Conservation (phyloP, 2,113 vertebrate genomes). For the Scomber scombrus region DNA sequence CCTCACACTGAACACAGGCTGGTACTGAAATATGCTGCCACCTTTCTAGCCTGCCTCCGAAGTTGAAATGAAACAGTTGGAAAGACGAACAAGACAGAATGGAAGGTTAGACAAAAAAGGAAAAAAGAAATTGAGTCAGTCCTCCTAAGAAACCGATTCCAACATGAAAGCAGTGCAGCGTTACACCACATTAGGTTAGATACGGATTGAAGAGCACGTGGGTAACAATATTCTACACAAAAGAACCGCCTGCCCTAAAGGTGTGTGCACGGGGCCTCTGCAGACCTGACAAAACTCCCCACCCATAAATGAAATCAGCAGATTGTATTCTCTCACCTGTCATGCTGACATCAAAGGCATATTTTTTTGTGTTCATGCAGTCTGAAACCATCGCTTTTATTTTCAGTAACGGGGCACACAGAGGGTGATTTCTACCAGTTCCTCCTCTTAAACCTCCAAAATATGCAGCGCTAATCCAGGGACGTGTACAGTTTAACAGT, state of each 20-base stretch:
- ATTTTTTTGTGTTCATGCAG: slow-evolving; percentile 29
- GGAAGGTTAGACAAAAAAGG: slow-evolving; percentile 5
- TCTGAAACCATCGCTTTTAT: slow-evolving; percentile 48
- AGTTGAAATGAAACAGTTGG: slow-evolving; percentile 39
- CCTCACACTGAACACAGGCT: slow-evolving; percentile 36
- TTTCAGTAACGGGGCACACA: slow-evolving; percentile 8
- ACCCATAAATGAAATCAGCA: slow-evolving; percentile 52
- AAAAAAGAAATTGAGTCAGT: slow-evolving; percentile 30
- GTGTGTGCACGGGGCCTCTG: slow-evolving; percentile 23
- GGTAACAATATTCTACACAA: slow-evolving; percentile 49
- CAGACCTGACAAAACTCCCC: slow-evolving; percentile 47
- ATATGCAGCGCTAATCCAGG: neutral
- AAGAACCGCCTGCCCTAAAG: slow-evolving; percentile 35
- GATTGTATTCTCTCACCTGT: slow-evolving; percentile 50
- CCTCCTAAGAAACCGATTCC: slow-evolving; percentile 62
- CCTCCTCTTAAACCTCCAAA: neutral
- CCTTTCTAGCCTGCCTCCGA: slow-evolving; percentile 17
- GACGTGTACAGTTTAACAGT: neutral
- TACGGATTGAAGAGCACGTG: slow-evolving; percentile 50
- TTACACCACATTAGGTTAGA: slow-evolving; percentile 63
- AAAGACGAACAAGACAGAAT: slow-evolving; percentile 49
- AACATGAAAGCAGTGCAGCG: slow-evolving; percentile 71
- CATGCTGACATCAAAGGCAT: slow-evolving; percentile 68
- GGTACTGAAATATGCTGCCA: slow-evolving; percentile 26
- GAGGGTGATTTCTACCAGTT: neutral